Evolutionary conservation across 2,888 invertebrate genomes (phyloP).

Genomic region (Lutraria lutraria): DNA sequence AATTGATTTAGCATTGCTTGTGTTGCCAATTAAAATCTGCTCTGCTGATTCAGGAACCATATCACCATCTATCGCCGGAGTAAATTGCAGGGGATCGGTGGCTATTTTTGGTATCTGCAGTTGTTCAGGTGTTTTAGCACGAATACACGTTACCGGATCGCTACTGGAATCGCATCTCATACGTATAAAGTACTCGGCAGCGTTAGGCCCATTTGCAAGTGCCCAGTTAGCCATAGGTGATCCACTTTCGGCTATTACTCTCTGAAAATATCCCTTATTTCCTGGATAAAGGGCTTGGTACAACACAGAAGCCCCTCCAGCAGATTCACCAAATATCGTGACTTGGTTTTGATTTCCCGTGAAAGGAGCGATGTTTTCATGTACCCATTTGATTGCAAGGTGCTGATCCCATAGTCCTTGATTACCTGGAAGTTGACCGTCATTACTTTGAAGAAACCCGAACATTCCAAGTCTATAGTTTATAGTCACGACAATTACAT

Average conservation of each 20-base stretch:
- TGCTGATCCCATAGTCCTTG: slow-evolving; percentile 69
- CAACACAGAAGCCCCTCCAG: slow-evolving; percentile 56
- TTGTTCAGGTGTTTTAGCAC: slow-evolving; percentile 8
- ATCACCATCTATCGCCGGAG: slow-evolving; percentile 53
- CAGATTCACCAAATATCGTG: slow-evolving; percentile 66
- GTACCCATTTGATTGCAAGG: slow-evolving; percentile 63
- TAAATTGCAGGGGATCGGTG: background rate
- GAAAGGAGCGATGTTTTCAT: slow-evolving; percentile 59
- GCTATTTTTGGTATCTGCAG: background rate
- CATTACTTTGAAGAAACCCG: slow-evolving; percentile 56
- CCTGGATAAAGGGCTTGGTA: slow-evolving; percentile 63
- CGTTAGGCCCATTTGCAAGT: slow-evolving; percentile 9
- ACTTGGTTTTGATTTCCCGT: slow-evolving; percentile 53
- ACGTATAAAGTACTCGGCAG: slow-evolving; percentile 6
- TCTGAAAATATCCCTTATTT: slow-evolving; percentile 55
- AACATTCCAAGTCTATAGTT: slow-evolving; percentile 57
- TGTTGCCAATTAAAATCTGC: slow-evolving; percentile 48
- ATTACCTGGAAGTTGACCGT: slow-evolving; percentile 53
- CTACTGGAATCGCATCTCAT: slow-evolving; percentile 24
- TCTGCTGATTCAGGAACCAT: slow-evolving; percentile 49
- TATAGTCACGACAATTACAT: background rate
- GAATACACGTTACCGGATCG: slow-evolving; percentile 42
- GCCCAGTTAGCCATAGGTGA: slow-evolving; percentile 47
- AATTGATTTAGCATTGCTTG: slow-evolving; percentile 15
- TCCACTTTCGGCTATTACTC: slow-evolving; percentile 64